These are phyloP conservation scores for Gymnothorax reevesii DNA, from an alignment of 2,797 vertebrate species.

Conservation along the genomic window DNA sequence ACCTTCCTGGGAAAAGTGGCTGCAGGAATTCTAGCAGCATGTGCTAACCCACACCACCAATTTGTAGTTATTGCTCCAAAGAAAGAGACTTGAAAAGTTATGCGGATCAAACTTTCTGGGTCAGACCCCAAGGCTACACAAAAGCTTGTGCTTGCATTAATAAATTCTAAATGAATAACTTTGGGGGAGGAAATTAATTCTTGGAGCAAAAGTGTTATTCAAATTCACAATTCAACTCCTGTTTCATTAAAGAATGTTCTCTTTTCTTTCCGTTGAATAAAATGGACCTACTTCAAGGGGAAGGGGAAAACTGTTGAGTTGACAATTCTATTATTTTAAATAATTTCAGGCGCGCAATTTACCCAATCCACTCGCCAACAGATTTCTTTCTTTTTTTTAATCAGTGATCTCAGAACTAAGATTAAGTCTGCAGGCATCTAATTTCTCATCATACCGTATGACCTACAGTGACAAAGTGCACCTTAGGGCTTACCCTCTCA, in stretches of 20 bases:
- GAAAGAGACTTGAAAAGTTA: background rate
- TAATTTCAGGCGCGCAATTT: background rate
- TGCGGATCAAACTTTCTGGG: background rate
- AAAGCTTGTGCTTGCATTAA: background rate
- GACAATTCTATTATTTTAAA: background rate
- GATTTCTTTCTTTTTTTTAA: background rate
- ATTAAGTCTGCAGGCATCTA: background rate
- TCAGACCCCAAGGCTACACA: background rate
- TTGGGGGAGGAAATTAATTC: background rate
- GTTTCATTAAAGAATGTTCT: background rate
- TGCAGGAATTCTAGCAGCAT: conserved; percentile 2
- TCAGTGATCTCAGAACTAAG: background rate
- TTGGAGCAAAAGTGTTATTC: background rate
- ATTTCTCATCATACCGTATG: background rate
- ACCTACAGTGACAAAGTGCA: background rate
- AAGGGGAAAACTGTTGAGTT: background rate
- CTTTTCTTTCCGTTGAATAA: background rate
- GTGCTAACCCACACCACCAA: background rate
- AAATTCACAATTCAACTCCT: background rate
- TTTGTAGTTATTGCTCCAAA: background rate
- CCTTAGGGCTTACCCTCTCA: background rate
- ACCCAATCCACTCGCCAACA: background rate
- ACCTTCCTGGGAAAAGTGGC: background rate
- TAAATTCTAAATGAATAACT: background rate
- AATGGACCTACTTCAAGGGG: background rate